Conservation (phyloP, 2,888 invertebrate genomes). For the Hydrotaea diabolus region DNA sequence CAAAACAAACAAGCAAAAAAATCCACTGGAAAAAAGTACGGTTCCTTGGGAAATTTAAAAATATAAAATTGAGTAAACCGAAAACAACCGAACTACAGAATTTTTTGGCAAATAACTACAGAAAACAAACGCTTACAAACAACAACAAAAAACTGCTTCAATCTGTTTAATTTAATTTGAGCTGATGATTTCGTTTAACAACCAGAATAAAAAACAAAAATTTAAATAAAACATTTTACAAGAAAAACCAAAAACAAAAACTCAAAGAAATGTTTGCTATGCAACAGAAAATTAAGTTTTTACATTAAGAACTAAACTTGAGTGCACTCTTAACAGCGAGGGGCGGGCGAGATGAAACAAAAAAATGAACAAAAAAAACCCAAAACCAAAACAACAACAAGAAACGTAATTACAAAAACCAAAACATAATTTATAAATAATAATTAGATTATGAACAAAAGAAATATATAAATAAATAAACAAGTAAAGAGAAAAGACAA, state of each 20-base stretch:
- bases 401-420: constrained; percentile 54
- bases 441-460: constrained; percentile 70
- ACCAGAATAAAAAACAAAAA: constrained; percentile 51
- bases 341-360: constrained; percentile 81
- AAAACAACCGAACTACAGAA: neutral
- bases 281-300: constrained; percentile 79
- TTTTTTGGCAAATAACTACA: constrained; percentile 30
- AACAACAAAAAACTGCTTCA: constrained; percentile 56
- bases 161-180: constrained; percentile 61
- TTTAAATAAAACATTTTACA: constrained; percentile 36
- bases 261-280: constrained; percentile 70
- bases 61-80: no score
- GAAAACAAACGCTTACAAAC: constrained; percentile 47
- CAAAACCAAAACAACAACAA: constrained; percentile 58
- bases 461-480: constrained; percentile 49
- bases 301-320: constrained; percentile 78
- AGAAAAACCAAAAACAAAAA: constrained; percentile 53
- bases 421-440: constrained; percentile 64
- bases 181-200: constrained; percentile 60
- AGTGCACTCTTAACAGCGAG: constrained; percentile 81
- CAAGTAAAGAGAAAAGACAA: constrained; percentile 50
- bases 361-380: constrained; percentile 69
- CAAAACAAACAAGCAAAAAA: neutral
- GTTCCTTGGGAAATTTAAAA: neutral
- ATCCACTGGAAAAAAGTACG: constrained; percentile 7